Evolutionary conservation across 2,113 vertebrate genomes (phyloP).

Genomic region (Mionectes macconnelli): DNA sequence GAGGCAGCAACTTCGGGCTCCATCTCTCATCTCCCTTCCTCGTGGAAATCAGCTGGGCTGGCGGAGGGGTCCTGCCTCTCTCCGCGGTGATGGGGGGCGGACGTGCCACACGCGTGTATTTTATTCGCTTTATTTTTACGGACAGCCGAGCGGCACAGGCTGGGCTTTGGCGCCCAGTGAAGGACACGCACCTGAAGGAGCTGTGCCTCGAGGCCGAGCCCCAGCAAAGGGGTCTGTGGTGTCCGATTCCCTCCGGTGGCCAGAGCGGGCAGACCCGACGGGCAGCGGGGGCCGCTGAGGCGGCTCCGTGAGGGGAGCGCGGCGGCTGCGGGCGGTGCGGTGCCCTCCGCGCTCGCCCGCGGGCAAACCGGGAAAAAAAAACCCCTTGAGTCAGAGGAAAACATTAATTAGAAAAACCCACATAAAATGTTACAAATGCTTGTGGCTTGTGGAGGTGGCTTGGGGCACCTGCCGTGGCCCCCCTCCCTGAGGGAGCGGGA

Average conservation of each 20-base stretch:
- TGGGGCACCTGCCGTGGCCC: background rate
- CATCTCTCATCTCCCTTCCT: background rate
- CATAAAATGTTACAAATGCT: background rate
- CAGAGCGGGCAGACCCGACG: background rate
- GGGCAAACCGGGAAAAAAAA: background rate
- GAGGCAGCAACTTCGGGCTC: background rate
- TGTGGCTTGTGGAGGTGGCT: background rate
- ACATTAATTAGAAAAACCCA: background rate
- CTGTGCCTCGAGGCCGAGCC: background rate
- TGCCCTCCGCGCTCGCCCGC: background rate
- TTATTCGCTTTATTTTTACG: background rate
- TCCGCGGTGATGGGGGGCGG: accelerated
- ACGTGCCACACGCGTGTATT: accelerated
- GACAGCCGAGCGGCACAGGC: background rate
- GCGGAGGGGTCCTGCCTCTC: background rate
- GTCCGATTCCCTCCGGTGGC: background rate
- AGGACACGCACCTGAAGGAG: accelerated
- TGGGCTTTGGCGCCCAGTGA: accelerated
- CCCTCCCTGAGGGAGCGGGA: background rate
- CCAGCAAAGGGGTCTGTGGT: background rate
- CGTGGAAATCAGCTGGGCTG: background rate
- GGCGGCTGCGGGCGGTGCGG: background rate
- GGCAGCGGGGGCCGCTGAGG: background rate
- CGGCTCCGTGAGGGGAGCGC: background rate
- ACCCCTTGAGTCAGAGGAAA: accelerated